Evolutionary conservation across 1,140 invertebrate genomes (phyloP).

Genomic region (Thaumatotibia leucotreta): DNA sequence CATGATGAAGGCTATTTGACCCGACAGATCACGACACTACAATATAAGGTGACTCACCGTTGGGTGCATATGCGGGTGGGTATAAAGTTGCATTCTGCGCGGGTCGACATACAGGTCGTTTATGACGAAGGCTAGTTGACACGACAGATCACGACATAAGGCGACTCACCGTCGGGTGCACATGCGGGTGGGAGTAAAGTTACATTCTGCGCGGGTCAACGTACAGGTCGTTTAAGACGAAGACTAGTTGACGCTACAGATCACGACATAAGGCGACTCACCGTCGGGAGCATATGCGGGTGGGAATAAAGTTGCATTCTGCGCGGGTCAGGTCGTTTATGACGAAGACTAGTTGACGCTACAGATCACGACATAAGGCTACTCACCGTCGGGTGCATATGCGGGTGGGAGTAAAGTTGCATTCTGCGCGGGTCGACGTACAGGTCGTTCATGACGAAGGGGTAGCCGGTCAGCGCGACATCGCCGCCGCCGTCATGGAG

Average conservation of each 20-base stretch:
- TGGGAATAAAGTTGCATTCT: slow-evolving; percentile 61
- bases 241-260: too few species aligned
- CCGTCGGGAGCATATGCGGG: slow-evolving; percentile 40
- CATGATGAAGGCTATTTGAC: too few species aligned
- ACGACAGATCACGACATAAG: too few species aligned
- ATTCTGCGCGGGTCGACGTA: slow-evolving; percentile 54
- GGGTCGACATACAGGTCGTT: background rate
- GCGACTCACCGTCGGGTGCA: slow-evolving; percentile 30
- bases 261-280: too few species aligned
- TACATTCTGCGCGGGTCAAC: slow-evolving; percentile 63
- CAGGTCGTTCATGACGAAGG: slow-evolving; percentile 55
- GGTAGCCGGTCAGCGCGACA: slow-evolving; percentile 34
- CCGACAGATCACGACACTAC: too few species aligned
- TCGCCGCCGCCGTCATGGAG: slow-evolving; percentile 39
- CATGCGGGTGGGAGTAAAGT: slow-evolving; percentile 47
- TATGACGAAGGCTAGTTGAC: too few species aligned
- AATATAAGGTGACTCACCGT: slow-evolving; percentile 45
- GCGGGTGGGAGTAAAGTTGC: slow-evolving; percentile 52
- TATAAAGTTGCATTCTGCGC: background rate
- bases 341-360: slow-evolving; percentile 26
- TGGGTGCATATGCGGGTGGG: background rate
- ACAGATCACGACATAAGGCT: background rate
- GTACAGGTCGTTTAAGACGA: slow-evolving; percentile 65
- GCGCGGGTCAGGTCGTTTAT: slow-evolving; percentile 63
- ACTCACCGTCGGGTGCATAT: slow-evolving; percentile 34